phyloP scores from a whole-genome alignment of 2,888 invertebrate genomes.

The Sphecodes monilicornis region DNA sequence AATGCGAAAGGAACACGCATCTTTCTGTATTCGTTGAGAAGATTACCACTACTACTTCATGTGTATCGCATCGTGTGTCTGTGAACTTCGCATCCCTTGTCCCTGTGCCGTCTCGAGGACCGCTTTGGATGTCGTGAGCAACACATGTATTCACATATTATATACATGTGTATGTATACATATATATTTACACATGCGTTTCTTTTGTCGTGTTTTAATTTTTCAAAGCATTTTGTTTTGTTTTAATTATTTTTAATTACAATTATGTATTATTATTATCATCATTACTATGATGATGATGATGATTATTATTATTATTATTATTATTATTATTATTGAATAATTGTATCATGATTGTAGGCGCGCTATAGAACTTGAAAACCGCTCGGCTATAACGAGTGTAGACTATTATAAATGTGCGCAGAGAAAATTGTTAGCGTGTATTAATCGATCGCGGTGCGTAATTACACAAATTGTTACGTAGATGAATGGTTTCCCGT shows the following conservation, averaged over 20 bases:
- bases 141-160: background rate
- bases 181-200: slow-evolving; percentile 23
- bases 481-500: slow-evolving; percentile 38
- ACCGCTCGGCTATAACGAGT: slow-evolving; percentile 27
- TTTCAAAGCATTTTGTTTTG: slow-evolving; percentile 48
- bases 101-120: too few species aligned
- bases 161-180: background rate
- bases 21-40: too few species aligned
- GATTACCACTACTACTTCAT: too few species aligned
- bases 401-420: slow-evolving; percentile 29
- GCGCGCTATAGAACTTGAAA: slow-evolving; percentile 28
- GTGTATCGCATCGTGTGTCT: too few species aligned
- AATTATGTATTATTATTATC: background rate
- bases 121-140: too few species aligned
- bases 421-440: slow-evolving; percentile 62
- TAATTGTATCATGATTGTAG: slow-evolving; percentile 51
- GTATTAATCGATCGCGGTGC: slow-evolving; percentile 26
- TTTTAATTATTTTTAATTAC: slow-evolving; percentile 37
- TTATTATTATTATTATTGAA: slow-evolving; percentile 21
- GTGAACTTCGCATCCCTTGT: too few species aligned
- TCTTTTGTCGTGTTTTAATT: slow-evolving; percentile 49
- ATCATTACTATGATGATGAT: slow-evolving; percentile 11
- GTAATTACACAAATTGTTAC: slow-evolving; percentile 49
- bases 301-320: slow-evolving; percentile 1
- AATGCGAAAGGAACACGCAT: too few species aligned